Evolutionary conservation across 2,888 invertebrate genomes (phyloP).

Genomic region (Frankliniella intonsa): DNA sequence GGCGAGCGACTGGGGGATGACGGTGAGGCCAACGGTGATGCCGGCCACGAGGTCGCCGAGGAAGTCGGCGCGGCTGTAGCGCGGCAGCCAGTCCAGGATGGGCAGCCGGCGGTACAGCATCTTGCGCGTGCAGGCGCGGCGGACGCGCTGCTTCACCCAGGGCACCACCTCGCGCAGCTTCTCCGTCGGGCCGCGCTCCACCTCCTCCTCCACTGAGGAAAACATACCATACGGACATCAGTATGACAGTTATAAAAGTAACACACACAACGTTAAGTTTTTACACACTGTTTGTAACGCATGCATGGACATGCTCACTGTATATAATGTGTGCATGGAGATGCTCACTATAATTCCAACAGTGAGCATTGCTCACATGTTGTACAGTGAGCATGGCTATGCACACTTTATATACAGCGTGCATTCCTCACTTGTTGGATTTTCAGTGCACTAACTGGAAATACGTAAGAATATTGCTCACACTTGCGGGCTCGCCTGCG

Average conservation of each 20-base stretch:
- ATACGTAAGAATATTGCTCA: neutral
- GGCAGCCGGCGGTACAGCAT: slow-evolving; percentile 70
- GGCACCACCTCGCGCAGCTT: slow-evolving; percentile 43
- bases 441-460: no score
- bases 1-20: slow-evolving; percentile 85
- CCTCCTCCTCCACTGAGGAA: slow-evolving; percentile 49
- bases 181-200: slow-evolving; percentile 42
- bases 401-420: no score
- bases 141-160: slow-evolving; percentile 49
- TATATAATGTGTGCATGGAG: no score
- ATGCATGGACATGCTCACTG: no score
- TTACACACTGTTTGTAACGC: no score
- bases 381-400: no score
- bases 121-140: slow-evolving; percentile 59
- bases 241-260: no score
- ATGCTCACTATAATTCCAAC: no score
- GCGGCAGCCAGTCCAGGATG: slow-evolving; percentile 70
- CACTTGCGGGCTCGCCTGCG: neutral
- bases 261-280: no score
- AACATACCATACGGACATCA: neutral
- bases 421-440: no score
- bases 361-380: no score
- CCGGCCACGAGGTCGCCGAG: slow-evolving; percentile 87
- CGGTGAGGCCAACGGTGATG: slow-evolving; percentile 85
- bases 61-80: slow-evolving; percentile 65